Base-by-base conservation (phyloP, 2,113 vertebrate species). In the Cephalopterus ornatus region DNA sequence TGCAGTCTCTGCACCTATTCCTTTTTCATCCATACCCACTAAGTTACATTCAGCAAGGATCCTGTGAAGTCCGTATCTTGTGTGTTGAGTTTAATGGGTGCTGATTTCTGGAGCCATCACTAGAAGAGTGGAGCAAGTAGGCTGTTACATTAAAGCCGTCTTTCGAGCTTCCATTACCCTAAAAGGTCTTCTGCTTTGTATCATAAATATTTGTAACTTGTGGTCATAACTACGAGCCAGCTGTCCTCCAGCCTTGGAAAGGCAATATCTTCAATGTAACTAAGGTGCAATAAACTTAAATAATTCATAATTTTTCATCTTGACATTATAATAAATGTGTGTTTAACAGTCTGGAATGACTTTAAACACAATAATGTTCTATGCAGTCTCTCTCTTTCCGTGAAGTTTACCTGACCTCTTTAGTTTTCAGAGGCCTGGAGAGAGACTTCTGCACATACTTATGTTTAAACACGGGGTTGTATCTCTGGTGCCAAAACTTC, bases 181-280 rank as follows among this genome's bases (percentile, higher is more conserved):
- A 97, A 97, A 96, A 97, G 97, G 96, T 78, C 91, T 91, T 92
- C 96, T 95, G 84, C 92, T 96, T 95, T 93, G 59, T 96, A 94
- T 85, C 84, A 91, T 97, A 97, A 97, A 97, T 97, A 95, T 95
- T 97, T 97, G 95, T 89, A 95, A 97, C 89, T 93, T 94, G 95
- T 94, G 97, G 84, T 94, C 94, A 96, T 95, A 96, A 96, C 94
- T 92, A 94, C 53, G 24, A 96, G 89, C 50, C 73, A 92, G 72
- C 82, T 94, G 75, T 92, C 80, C 79, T 95, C 77, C 53, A 88
- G 84, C 79, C 67, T 65, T 61, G 59, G 89, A 97, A 92, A 12
- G 1, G 81, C 72, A 94, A 88, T 24, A 47, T 97, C 84, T 93
- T 92, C 88, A 91, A 89, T 85, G 72, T 87, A 95, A 91, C 96